Conservation (phyloP, 2,797 vertebrate species). For the Phrynocephalus vlangalii region DNA sequence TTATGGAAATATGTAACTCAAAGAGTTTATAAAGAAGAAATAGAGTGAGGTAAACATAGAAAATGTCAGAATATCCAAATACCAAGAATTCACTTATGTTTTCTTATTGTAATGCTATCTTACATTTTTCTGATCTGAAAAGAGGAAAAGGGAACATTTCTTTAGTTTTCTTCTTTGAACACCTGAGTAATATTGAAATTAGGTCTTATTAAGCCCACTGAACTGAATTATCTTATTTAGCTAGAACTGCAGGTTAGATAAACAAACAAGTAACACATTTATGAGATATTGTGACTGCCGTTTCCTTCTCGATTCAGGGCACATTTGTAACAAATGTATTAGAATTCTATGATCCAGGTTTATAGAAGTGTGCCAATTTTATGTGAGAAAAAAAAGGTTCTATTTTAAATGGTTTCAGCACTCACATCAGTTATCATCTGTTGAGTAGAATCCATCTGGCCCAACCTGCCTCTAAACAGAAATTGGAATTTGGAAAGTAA, state of each 20-base stretch:
- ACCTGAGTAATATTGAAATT: not conserved
- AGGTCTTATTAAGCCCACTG: not conserved
- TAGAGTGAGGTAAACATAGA: not conserved
- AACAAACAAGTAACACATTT: not conserved
- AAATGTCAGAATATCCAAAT: not conserved
- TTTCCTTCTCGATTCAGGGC: not conserved
- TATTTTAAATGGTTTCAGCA: too few relatives aligned
- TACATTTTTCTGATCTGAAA: not conserved
- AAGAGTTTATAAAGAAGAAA: not conserved
- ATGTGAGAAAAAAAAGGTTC: not conserved
- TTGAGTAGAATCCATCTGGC: not conserved
- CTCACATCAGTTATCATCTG: too few relatives aligned
- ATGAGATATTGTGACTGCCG: too few relatives aligned
- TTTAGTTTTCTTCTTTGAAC: not conserved
- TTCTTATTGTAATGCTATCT: not conserved
- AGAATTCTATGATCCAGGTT: too few relatives aligned
- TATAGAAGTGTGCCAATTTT: not conserved
- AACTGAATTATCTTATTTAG: not conserved
- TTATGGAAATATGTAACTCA: not conserved
- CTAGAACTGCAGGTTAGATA: not conserved
- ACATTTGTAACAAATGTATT: not conserved
- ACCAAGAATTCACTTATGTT: not conserved
- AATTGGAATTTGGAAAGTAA: not conserved
- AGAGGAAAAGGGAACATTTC: not conserved
- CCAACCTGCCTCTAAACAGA: not conserved